Conservation (phyloP, 2,888 invertebrate species). For the Agrotis ipsilon region DNA sequence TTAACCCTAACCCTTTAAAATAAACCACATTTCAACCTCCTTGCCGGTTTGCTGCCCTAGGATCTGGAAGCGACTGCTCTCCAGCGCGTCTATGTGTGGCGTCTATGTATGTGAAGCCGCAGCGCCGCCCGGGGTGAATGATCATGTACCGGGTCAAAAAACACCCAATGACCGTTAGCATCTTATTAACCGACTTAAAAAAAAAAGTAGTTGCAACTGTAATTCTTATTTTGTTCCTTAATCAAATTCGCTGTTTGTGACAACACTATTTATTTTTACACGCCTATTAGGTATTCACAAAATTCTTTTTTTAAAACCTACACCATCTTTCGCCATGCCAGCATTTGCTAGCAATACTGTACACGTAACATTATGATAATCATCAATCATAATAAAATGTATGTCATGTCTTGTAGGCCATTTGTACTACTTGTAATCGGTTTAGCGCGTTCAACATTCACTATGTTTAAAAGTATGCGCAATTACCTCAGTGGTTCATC, state of each 20-base stretch:
- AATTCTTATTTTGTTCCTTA: constrained; percentile 8
- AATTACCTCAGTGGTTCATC: too few species aligned
- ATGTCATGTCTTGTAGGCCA: constrained; percentile 6
- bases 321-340: not conserved
- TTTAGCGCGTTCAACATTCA: constrained; percentile 11
- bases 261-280: not conserved
- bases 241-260: constrained; percentile 24
- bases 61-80: too few species aligned
- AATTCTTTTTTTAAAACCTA: not conserved
- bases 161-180: too few species aligned
- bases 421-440: constrained; percentile 4
- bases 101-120: too few species aligned
- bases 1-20: too few species aligned
- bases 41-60: too few species aligned
- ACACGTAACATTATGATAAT: constrained; percentile 2
- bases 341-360: not conserved
- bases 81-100: too few species aligned
- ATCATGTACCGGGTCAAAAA: too few species aligned
- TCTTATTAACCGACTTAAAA: not conserved
- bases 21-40: too few species aligned
- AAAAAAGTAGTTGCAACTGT: not conserved
- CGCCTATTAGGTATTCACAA: not conserved
- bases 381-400: constrained; percentile 29
- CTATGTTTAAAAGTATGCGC: not conserved
- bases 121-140: too few species aligned